Evolutionary conservation across 2,888 invertebrate genomes (phyloP).

Genomic region (Xestia xanthographa): DNA sequence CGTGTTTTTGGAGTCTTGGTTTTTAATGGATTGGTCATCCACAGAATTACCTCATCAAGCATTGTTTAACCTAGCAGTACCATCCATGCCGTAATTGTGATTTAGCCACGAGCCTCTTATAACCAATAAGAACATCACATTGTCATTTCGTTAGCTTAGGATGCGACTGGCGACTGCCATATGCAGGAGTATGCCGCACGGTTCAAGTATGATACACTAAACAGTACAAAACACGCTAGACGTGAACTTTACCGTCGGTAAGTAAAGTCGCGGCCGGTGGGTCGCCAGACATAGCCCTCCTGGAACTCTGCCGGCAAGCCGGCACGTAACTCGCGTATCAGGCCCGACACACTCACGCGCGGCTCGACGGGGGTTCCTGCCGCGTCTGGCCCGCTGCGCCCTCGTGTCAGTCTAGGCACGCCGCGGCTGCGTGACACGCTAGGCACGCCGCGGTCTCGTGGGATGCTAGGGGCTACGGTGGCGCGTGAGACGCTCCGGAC

Average conservation of each 20-base stretch:
- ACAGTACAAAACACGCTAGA: background rate
- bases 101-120: background rate
- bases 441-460: background rate
- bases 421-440: background rate
- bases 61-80: background rate
- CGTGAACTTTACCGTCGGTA: slow-evolving; percentile 5
- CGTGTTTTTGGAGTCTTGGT: no score
- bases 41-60: background rate
- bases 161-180: background rate
- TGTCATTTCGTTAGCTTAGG: background rate
- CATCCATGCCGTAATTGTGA: background rate
- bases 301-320: background rate
- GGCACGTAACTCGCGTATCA: background rate
- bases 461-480: background rate
- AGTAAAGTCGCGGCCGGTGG: background rate
- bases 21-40: background rate
- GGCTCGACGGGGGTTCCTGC: background rate
- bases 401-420: background rate
- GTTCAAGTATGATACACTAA: background rate
- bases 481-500: no score
- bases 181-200: background rate
- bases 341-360: background rate
- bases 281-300: background rate
- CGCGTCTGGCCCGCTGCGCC: background rate
- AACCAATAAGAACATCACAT: background rate